Conservation (phyloP, 2,888 invertebrate genomes). For the Clitarchus hookeri region DNA sequence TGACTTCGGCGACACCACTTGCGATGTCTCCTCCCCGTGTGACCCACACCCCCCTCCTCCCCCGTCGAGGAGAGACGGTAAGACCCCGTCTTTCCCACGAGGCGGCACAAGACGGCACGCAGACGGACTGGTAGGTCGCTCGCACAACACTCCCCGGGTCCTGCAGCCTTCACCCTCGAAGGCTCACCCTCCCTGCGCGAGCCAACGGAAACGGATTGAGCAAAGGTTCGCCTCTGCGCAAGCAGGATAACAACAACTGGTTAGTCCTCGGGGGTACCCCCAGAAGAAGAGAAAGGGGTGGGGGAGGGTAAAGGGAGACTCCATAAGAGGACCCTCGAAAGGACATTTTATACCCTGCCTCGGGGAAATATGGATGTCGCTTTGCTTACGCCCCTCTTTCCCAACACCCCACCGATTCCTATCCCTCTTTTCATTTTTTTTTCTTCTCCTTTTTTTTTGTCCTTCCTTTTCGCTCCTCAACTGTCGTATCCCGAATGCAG, state of each 20-base stretch:
- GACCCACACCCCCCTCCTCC: too few species aligned
- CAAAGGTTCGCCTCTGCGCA: neutral
- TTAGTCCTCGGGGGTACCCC: neutral
- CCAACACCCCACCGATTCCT: neutral
- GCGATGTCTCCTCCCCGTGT: too few species aligned
- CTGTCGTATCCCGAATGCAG: constrained; percentile 22
- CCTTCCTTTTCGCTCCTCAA: constrained; percentile 24
- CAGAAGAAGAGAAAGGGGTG: neutral
- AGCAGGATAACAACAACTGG: neutral
- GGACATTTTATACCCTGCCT: constrained; percentile 24
- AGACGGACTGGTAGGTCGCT: too few species aligned
- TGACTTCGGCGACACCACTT: too few species aligned
- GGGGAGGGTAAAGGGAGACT: neutral
- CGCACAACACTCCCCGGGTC: too few species aligned
- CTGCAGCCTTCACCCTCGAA: neutral
- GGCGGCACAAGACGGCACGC: too few species aligned
- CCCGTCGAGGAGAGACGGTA: too few species aligned
- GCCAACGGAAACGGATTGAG: neutral
- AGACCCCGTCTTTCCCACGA: too few species aligned
- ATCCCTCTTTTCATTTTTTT: neutral
- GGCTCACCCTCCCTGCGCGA: neutral
- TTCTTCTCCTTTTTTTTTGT: too few species aligned
- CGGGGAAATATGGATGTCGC: constrained; percentile 26
- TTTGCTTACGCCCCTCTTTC: neutral
- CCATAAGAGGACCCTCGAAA: neutral